Evolutionary conservation across 2,113 vertebrate species (phyloP).

Genomic region (Budorcas taxicolor): DNA sequence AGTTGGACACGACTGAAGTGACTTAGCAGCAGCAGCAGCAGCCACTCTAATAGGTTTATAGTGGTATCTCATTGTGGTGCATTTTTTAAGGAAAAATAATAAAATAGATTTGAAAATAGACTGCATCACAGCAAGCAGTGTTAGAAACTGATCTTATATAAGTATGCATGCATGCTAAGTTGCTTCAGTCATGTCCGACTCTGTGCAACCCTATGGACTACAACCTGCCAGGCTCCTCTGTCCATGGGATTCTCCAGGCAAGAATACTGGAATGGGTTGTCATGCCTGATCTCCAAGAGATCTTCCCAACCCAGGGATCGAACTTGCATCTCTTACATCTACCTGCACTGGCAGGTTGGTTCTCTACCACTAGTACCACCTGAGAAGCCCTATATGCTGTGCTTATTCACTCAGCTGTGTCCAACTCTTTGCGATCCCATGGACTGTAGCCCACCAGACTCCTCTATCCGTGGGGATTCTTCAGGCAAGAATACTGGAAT

Average conservation of each 20-base stretch:
- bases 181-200: background rate
- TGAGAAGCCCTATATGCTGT: background rate
- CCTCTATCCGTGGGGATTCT: background rate
- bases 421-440: background rate
- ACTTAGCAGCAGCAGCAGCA: too few relatives aligned
- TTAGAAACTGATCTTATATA: background rate
- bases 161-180: background rate
- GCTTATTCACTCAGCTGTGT: background rate
- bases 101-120: background rate
- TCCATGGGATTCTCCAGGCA: background rate
- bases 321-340: background rate
- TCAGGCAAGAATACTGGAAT: background rate
- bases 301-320: background rate
- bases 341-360: background rate
- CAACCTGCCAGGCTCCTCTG: background rate
- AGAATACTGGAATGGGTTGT: background rate
- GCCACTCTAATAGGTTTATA: background rate
- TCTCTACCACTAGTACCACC: background rate
- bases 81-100: background rate
- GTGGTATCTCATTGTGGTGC: background rate
- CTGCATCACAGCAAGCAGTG: background rate
- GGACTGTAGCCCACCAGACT: background rate
- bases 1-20: fast-evolving
- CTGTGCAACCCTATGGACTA: background rate
- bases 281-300: background rate